Evolutionary conservation across 2,113 vertebrate species (phyloP), one percentile per base, ranked within the genome.

Genomic region (Chaetodon trifascialis): DNA sequence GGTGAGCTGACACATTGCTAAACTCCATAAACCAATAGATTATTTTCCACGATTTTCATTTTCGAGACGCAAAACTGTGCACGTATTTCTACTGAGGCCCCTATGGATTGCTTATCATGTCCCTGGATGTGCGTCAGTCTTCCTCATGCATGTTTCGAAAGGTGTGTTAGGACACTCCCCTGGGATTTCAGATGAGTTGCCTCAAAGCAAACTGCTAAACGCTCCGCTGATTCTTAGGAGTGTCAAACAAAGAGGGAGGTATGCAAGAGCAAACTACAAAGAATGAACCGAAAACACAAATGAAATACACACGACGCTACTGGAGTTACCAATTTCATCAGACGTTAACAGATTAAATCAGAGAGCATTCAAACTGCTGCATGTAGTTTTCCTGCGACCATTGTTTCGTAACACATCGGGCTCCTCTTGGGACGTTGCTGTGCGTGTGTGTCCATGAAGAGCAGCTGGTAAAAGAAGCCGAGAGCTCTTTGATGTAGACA

Each of bases 401-500:
- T 17, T 46, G 54, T 72, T 59, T 72, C 17, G 5, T 5, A n/a
- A 15, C 25, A 10, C 42, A 40, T 36, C 14, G 5, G 36, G 51
- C 73, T 75, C 8, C 30, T 72, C 52, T 44, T 21, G 72, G 46
- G 36, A 65, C 46, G 30, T 11, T 8, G n/a, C 54, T 73, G 58
- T 63, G 74, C 40, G 67, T 40, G 73, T 66, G 54, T 73, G 67
- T 87, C 68, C 47, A 64, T 63, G 65, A 80, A 47, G 72, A 91
- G 72, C 79, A 85, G 78, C 82, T 74, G 86, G 59, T 60, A 66
- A 51, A 54, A 80, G 58, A 86, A 88, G 70, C 66, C 36, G 6
- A 1, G 1, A 63, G 74, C n/a, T 63, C 76, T 91, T 89, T 91
- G 89, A 94, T 80, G 80, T 73, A 76, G 83, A 71, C 76, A 52